Evolutionary conservation across 2,113 vertebrate genomes (phyloP).

Genomic region (Cryptomyrus ogoouensis): DNA sequence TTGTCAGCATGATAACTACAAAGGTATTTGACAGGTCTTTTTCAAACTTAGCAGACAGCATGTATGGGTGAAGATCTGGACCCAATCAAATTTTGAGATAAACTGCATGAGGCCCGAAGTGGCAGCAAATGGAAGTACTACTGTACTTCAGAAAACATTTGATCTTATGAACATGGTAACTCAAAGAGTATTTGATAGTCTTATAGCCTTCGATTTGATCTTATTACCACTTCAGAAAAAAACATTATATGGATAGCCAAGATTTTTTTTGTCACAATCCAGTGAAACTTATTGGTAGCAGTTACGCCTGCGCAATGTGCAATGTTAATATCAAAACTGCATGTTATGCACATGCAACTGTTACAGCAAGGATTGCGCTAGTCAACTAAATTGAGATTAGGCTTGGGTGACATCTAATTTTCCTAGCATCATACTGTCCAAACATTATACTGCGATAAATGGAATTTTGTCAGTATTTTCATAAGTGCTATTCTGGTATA

Average conservation of each 20-base stretch:
- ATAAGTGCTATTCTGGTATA: neutral
- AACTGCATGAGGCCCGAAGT: neutral
- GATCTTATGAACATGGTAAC: neutral
- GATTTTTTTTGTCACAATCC: neutral
- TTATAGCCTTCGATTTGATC: neutral
- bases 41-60: neutral
- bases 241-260: neutral
- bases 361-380: neutral
- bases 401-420: neutral
- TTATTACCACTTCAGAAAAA: neutral
- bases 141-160: neutral
- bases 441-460: neutral
- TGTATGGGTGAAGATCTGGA: neutral
- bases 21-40: neutral
- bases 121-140: neutral
- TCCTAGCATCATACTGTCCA: neutral
- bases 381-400: neutral
- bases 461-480: neutral
- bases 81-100: neutral
- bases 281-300: neutral
- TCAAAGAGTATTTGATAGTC: neutral
- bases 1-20: neutral
- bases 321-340: neutral
- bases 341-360: neutral
- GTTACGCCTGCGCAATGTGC: neutral